A percentile compares a stretch with the other conserved stretches of the same genome.
Conservation (phyloP, 2,797 vertebrate species). For the Anolis apletophallus region DNA sequence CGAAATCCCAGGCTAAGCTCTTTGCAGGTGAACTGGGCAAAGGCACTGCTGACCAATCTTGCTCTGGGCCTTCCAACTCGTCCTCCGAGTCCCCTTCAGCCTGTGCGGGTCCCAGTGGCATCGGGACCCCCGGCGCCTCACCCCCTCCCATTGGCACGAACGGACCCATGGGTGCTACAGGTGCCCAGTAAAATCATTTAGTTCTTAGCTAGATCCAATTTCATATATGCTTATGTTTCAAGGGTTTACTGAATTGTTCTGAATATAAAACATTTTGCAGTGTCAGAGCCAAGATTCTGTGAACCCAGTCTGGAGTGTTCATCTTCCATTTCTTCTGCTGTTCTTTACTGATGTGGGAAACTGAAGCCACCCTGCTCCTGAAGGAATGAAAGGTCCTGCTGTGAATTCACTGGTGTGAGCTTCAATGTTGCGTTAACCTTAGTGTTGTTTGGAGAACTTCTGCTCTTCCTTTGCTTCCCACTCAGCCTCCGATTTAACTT, state of each 20-base stretch:
- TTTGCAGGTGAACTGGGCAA: too few species aligned
- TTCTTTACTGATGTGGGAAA: neutral
- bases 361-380: neutral
- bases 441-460: constrained; percentile 33
- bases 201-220: neutral
- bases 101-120: too few species aligned
- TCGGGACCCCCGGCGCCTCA: too few species aligned
- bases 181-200: neutral
- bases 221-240: neutral
- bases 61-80: too few species aligned
- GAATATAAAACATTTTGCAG: neutral
- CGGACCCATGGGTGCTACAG: too few species aligned
- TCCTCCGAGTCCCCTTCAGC: too few species aligned
- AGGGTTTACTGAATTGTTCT: neutral
- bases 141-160: too few species aligned
- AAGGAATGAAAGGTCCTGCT: constrained; percentile 4
- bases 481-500: constrained; percentile 55
- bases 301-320: neutral
- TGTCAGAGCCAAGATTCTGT: constrained; percentile 28
- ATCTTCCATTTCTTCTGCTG: neutral
- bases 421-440: constrained; percentile 23
- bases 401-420: constrained; percentile 1
- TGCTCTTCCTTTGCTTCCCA: constrained; percentile 28
- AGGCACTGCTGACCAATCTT: too few species aligned
- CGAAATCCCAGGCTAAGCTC: too few species aligned